Evolutionary conservation across 2,888 invertebrate genomes (phyloP).

Genomic region (Athripsodes cinereus): DNA sequence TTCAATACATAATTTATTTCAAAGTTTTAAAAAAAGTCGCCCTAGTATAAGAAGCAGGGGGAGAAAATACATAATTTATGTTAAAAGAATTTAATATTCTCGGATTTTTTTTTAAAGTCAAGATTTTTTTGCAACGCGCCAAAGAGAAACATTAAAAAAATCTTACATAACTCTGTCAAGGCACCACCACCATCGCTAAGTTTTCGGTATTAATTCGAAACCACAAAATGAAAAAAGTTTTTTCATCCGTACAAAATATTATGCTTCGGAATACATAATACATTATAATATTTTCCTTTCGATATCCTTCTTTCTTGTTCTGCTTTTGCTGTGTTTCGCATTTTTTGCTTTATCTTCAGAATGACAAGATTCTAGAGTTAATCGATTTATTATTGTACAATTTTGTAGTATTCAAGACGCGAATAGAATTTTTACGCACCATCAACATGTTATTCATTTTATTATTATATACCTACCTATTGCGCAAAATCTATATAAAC

Average conservation of each 20-base stretch:
- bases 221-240: constrained; percentile 6
- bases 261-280: constrained; percentile 4
- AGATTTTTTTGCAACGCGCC: not conserved
- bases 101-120: not conserved
- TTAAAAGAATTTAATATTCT: constrained; percentile 1
- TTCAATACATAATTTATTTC: not conserved
- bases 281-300: not conserved
- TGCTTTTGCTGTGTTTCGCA: no score
- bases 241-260: constrained; percentile 6
- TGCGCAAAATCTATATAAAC: no score
- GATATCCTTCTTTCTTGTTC: not conserved
- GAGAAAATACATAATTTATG: constrained; percentile 4
- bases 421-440: no score
- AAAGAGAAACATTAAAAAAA: constrained; percentile 1
- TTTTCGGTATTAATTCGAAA: constrained; percentile 5
- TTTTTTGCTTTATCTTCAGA: no score
- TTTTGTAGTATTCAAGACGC: no score
- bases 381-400: no score
- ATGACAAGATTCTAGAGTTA: no score
- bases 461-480: no score
- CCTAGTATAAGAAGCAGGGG: not conserved
- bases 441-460: no score
- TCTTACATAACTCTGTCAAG: constrained; percentile 6
- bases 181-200: not conserved
- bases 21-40: not conserved